A percentile compares a stretch with the other conserved stretches of the same genome.
Evolutionary conservation across 2,113 vertebrate genomes (phyloP).

Genomic region (Balaenoptera acutorostrata): DNA sequence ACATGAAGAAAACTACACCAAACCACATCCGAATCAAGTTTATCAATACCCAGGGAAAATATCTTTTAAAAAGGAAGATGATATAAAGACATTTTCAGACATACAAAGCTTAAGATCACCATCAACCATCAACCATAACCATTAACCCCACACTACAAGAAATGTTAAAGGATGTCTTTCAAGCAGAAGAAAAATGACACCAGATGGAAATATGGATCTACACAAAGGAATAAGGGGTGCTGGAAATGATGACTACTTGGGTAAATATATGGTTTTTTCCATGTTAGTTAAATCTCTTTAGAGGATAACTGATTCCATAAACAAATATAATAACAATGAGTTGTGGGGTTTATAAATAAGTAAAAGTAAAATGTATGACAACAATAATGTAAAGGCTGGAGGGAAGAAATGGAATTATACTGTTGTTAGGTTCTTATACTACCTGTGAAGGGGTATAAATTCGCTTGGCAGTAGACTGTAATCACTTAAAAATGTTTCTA

Average conservation of each 20-base stretch:
- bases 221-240: not conserved
- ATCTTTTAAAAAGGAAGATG: not conserved
- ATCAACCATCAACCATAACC: not conserved
- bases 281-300: constrained; percentile 5
- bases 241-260: not conserved
- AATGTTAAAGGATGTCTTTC: not conserved
- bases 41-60: not conserved
- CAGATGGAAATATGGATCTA: not conserved
- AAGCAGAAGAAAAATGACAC: not conserved
- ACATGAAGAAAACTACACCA: not conserved
- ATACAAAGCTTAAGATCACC: not conserved
- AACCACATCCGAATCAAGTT: not conserved
- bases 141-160: not conserved
- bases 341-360: not conserved
- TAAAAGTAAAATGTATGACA: not conserved
- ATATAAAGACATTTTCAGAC: not conserved
- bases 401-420: not conserved
- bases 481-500: not conserved
- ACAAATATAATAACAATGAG: not conserved
- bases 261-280: not conserved
- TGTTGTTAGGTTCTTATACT: not conserved
- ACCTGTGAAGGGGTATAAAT: not conserved
- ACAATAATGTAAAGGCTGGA: not conserved
- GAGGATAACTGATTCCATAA: not conserved
- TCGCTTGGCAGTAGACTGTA: not conserved